Evolutionary conservation across 2,113 vertebrate species (phyloP), one percentile per base, ranked within the genome.

Genomic region (Sturnus vulgaris): DNA sequence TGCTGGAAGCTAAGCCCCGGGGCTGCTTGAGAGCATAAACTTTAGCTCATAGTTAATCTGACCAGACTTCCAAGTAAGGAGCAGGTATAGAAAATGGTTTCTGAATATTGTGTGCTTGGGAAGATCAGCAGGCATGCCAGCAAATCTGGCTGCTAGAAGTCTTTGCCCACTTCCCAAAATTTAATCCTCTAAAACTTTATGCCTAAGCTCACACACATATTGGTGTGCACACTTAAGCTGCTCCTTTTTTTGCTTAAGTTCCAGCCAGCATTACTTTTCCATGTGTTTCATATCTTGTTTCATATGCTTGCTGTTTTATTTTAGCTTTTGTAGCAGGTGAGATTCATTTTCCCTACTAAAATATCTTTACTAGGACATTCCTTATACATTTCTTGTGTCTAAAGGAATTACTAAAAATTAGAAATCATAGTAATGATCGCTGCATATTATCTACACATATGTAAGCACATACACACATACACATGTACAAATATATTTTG

Each of bases 41-140:
- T 94, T 94, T 60, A 93, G 40, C 60, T 89, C 9, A 16, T 15
- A 55, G 73, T 81, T 96, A 95, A 87, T 92, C 81, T 95, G 68
- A 90, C 47, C 68, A 94, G 87, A 91, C 53, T 95, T 84, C 28
- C 79, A 77, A 78, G 69, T 63, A 75, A 90, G 35, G 27, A 33
- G 63, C 16, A 75, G 44, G 44, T 86, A 70, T 25, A 75, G 16
- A 28, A 72, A 85, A 75, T 35, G 12, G 7, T 83, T 92, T 87
- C 88, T 82, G 66, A 86, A 50, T 56, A 49, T 24, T 70, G 24
- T 42, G 18, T 77, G 78, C 46, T 72, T 81, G 71, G n/a, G 23
- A 78, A 76, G 37, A 71, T 57, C 64, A 40, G 17, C n/a, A 66
- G 31, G 16, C 0, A 1, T 31, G n/a, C 14, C 64, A 79, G 44